Evolutionary conservation across 1,140 invertebrate species (phyloP), one percentile per base, ranked within the genome.

Genomic region (Ceratoteleas bidentatus): DNA sequence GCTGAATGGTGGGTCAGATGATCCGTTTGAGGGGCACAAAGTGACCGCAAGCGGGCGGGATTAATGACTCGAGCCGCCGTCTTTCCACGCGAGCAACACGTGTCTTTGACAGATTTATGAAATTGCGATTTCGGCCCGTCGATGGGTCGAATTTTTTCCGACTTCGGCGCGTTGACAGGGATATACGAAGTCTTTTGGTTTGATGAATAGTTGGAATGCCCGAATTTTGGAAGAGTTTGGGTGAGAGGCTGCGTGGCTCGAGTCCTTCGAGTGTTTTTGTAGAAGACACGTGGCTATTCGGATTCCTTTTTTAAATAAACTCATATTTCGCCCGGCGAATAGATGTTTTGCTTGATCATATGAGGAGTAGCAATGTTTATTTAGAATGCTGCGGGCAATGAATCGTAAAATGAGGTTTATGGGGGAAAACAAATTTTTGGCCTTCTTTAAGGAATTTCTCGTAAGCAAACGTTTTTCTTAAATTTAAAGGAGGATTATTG

Each of bases 51-150:
- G 9, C 3, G 33, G n/a, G 34, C 47, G 6, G 56, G 50, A 56
- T 62, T 76, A 57, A 68, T 49, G 13, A 62, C 6, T 73, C 14
- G 6, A 40, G 32, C 34, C n/a, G 69, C 60, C 49, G 43, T 60
- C n/a, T 66, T 60, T 75, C 47, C 54, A 32, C 10, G 2, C 34
- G 0, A 2, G 45, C 40, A 68, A 76, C 56, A 75, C 62, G 62
- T 75, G 56, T 66, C 72, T 60, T 13, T 40, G 66, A 70, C 66
- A 70, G 56, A 70, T 70, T 70, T 70, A 60, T 70, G 36, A 1
- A 43, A 43, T 16, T 9, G 16, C 52, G 52, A 70, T 60, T 70
- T 47, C 10, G 7, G 33, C 32, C 33, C 10, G 14, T 38, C 14
- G 33, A 61, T 34, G 6, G 6, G 8, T 49, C 24, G 6, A 24